Evolutionary conservation across 2,113 vertebrate species (phyloP).

Genomic region (Lathamus discolor): DNA sequence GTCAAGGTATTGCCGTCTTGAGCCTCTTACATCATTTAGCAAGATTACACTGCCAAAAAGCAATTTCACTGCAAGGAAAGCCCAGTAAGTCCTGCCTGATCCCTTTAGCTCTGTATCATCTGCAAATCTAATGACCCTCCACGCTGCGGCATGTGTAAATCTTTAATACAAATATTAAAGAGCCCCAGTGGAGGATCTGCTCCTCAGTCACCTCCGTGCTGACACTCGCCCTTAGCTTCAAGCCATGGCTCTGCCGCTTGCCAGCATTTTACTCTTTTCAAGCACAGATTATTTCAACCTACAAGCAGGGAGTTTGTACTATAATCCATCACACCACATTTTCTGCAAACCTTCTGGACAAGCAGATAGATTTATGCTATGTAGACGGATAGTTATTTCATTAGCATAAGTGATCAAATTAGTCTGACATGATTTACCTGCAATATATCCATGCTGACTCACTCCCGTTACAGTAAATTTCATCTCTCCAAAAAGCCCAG

Average conservation of each 20-base stretch:
- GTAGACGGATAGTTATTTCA: conserved; percentile 36
- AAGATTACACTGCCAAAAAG: background rate
- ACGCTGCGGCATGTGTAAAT: fast-evolving
- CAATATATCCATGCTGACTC: background rate
- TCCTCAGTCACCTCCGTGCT: background rate
- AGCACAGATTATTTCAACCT: conserved; percentile 30
- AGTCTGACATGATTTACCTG: conserved; percentile 40
- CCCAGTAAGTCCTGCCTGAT: background rate
- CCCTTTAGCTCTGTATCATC: background rate
- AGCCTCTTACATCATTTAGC: background rate
- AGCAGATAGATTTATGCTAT: background rate
- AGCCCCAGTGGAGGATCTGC: background rate
- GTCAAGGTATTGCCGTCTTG: background rate
- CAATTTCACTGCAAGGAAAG: background rate
- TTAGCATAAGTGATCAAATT: conserved; percentile 53
- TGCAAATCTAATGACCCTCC: conserved; percentile 12
- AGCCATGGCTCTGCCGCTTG: background rate
- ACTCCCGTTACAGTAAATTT: background rate
- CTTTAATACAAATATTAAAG: background rate
- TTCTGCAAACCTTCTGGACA: background rate
- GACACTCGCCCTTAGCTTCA: background rate
- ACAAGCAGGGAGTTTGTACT: background rate
- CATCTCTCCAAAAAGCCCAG: background rate
- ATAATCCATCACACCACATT: conserved; percentile 5
- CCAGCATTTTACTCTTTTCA: background rate